Percentiles rank a stretch among this genome's conserved stretches.
Conservation (phyloP, 2,888 invertebrate species). For the Ophion ellenae region DNA sequence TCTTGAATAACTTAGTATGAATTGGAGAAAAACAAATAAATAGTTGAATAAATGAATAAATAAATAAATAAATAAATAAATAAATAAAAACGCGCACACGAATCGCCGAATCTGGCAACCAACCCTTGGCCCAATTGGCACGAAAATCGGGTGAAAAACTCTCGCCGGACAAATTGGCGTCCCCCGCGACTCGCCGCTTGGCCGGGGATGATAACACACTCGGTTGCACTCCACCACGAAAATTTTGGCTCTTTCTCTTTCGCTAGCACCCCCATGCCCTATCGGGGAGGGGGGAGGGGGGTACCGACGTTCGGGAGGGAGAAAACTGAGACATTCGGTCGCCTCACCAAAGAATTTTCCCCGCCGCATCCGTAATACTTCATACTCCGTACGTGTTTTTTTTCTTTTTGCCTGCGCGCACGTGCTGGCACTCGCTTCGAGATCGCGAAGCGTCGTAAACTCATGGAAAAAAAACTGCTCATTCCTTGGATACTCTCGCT, state of each 20-base stretch:
- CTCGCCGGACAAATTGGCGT: slow-evolving; percentile 69
- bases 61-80: no score
- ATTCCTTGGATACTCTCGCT: no score
- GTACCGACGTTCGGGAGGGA: slow-evolving; percentile 23
- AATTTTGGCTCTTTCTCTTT: slow-evolving; percentile 40
- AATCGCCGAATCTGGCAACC: slow-evolving; percentile 45
- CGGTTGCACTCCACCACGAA: slow-evolving; percentile 39
- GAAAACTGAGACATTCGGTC: slow-evolving; percentile 38
- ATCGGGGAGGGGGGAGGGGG: not conserved
- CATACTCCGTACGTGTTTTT: not conserved
- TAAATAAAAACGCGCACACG: not conserved
- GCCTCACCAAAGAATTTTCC: slow-evolving; percentile 8
- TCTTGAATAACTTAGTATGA: no score
- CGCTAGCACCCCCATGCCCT: slow-evolving; percentile 10
- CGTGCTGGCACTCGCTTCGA: not conserved
- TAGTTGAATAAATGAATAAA: no score
- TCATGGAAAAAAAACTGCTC: not conserved
- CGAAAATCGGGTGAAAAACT: slow-evolving; percentile 65
- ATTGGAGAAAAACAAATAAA: no score
- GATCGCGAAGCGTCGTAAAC: not conserved
- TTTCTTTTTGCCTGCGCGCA: not conserved
- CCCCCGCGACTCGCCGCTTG: slow-evolving; percentile 57
- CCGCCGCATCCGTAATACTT: slow-evolving; percentile 12
- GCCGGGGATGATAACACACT: slow-evolving; percentile 64
- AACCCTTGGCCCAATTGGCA: slow-evolving; percentile 78